Percentiles rank a stretch among this genome's conserved stretches.
These are phyloP conservation scores for Huso huso DNA, from an alignment of 2,797 vertebrate species.

Conservation along the genomic window DNA sequence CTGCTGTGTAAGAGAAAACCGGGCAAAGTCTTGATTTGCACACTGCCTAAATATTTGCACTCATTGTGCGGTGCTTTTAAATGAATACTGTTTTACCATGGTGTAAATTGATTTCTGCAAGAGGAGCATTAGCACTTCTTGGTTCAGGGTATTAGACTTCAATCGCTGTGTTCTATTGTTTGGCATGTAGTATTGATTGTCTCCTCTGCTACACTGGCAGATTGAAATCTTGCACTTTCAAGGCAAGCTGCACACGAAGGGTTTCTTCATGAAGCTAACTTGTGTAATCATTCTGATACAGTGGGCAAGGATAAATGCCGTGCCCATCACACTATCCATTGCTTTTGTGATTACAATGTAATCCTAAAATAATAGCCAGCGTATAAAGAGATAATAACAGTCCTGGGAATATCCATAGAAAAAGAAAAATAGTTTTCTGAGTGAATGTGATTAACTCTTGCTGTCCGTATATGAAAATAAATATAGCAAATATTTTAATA, in stretches of 20 bases:
- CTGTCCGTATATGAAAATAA: too few species aligned
- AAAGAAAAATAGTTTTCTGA: too few species aligned
- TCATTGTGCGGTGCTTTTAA: conserved; percentile 31
- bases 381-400: too few species aligned
- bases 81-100: conserved; percentile 36
- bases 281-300: background rate
- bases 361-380: too few species aligned
- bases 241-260: conserved; percentile 42
- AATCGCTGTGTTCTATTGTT: conserved; percentile 66
- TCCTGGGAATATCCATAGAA: too few species aligned
- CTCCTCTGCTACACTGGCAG: conserved; percentile 57
- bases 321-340: background rate
- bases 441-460: too few species aligned
- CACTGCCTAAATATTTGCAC: conserved; percentile 33
- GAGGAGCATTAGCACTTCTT: conserved; percentile 63
- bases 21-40: conserved; percentile 22
- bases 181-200: conserved; percentile 69
- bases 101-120: conserved; percentile 58
- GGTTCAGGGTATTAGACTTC: conserved; percentile 66
- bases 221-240: conserved; percentile 58
- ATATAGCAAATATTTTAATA: too few species aligned
- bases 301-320: background rate
- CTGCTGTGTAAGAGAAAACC: conserved; percentile 15
- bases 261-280: conserved; percentile 39
- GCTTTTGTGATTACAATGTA: background rate